Evolutionary conservation across 1,140 invertebrate species (phyloP), one percentile per base, ranked within the genome.

Genomic region (Antheraea mylitta): DNA sequence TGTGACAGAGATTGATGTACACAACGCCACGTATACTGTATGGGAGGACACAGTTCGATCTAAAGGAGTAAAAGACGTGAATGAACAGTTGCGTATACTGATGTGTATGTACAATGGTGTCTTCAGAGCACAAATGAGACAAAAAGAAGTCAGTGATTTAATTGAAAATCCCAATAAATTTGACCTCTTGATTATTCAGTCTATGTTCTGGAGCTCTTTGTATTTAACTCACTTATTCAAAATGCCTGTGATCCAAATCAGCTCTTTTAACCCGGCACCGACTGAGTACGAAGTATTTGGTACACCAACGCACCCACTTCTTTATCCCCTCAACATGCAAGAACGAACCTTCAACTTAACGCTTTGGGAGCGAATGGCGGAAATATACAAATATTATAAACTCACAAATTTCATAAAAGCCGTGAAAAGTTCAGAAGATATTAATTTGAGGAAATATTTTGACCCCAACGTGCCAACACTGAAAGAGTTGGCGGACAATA

Each of bases 401-500:
- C n/a, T 45, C n/a, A 6, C 7, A 73, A 0, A 64, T 64, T 45
- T 42, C 16, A 18, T 18, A n/a, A 18, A 7, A 16, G 2, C 6
- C 8, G 10, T 16, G n/a, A 64, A 18, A 18, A 11, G 16, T 18
- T 9, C 4, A 19, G 63, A 48, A 7, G n/a, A 64, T 45, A 4
- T 7, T 9, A 0, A n/a, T 8, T 10, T 45, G 7, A 42, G 16
- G 11, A 45, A 38, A n/a, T 22, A 37, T 10, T 64, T 64, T 48
- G 63, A 42, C 18, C n/a, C 16, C 7, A 73, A 85, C 66, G 66
- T 86, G 18, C 85, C 89, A 58, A n/a, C 72, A 61, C 76, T 81
- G 48, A 73, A 78, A 70, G 85, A 93, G 66, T 70, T 94, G n/a
- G 79, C 83, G 42, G 77, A 80, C 48, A 92, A 93, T 76, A 76